Conservation (phyloP, 2,888 invertebrate genomes). For the Rosalia funebris region DNA sequence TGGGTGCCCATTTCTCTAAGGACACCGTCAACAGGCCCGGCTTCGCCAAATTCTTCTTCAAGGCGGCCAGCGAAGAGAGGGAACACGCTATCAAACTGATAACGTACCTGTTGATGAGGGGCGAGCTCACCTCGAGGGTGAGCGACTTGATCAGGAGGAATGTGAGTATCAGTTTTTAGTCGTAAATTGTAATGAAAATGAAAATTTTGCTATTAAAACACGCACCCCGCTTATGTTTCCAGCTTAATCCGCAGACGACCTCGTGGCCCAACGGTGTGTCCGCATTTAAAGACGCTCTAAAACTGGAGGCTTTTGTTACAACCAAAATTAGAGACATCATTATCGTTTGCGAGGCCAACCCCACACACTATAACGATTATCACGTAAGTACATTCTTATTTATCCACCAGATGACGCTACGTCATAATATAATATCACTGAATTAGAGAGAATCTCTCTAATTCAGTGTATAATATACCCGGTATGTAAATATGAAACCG, state of each 20-base stretch:
- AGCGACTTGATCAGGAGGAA: conserved; percentile 67
- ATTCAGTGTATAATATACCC: no score
- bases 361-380: conserved; percentile 75
- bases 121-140: conserved; percentile 73
- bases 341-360: conserved; percentile 71
- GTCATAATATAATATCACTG: no score
- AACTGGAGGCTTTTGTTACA: conserved; percentile 82
- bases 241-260: conserved; percentile 54
- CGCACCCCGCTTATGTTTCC: no score
- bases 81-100: conserved; percentile 89
- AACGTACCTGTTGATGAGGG: conserved; percentile 88
- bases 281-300: conserved; percentile 81
- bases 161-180: no score
- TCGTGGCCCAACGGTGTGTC: conserved; percentile 72
- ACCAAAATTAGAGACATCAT: conserved; percentile 78
- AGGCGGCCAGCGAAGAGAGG: conserved; percentile 86
- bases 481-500: no score
- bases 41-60: conserved; percentile 87
- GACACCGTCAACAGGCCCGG: conserved; percentile 85
- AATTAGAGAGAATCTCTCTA: no score
- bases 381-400: conserved; percentile 71
- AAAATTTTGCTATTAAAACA: no score
- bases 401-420: no score
- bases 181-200: no score
- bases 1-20: conserved; percentile 86